Conservation (phyloP, 2,888 invertebrate species). For the Conchocele bisecta region DNA sequence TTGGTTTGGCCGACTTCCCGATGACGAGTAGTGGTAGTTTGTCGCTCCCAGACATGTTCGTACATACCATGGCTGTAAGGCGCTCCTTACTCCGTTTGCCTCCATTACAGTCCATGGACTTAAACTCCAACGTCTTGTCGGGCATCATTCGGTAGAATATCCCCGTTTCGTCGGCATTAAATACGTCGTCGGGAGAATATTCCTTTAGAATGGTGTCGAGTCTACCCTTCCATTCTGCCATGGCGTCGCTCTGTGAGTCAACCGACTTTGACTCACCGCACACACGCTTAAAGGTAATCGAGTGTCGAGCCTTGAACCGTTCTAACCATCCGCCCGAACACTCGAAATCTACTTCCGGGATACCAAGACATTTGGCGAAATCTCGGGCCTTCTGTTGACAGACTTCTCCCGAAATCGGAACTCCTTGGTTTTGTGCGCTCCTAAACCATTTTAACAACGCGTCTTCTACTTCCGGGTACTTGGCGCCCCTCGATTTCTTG, state of each 20-base stretch:
- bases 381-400: too few relatives aligned
- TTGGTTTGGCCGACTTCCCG: slow-evolving; percentile 35
- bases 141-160: slow-evolving; percentile 47
- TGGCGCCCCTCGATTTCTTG: too few relatives aligned
- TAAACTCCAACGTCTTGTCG: slow-evolving; percentile 32
- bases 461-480: too few relatives aligned
- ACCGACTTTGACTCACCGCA: slow-evolving; percentile 23
- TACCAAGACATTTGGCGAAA: too few relatives aligned
- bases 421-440: too few relatives aligned
- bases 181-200: slow-evolving; percentile 50
- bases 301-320: slow-evolving; percentile 16
- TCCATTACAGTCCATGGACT: slow-evolving; percentile 38
- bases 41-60: slow-evolving; percentile 48
- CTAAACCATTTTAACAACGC: too few relatives aligned
- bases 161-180: slow-evolving; percentile 56
- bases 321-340: slow-evolving; percentile 19
- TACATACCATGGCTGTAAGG: slow-evolving; percentile 44
- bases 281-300: slow-evolving; percentile 7
- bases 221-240: neutral
- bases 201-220: slow-evolving; percentile 14
- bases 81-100: slow-evolving; percentile 49
- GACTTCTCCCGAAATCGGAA: too few relatives aligned
- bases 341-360: slow-evolving; percentile 8
- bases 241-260: neutral
- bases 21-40: slow-evolving; percentile 36